Conservation (phyloP, 2,797 vertebrate species). For the Cuculus canorus region DNA sequence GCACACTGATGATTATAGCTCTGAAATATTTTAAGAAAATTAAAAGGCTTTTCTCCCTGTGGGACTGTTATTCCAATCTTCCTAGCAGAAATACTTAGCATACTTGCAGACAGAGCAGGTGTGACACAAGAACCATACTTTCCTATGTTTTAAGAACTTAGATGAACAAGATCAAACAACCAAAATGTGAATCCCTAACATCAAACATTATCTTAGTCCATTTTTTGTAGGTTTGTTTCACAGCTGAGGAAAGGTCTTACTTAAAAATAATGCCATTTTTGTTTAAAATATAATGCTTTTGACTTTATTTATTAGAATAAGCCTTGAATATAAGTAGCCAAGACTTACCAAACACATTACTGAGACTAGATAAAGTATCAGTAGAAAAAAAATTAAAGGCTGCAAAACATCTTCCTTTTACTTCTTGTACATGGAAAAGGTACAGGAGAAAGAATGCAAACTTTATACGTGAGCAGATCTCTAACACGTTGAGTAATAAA, state of each 20-base stretch:
- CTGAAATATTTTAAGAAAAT: background rate
- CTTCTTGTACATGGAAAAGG: background rate
- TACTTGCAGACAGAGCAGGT: background rate
- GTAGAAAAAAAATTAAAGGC: background rate
- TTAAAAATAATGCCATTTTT: background rate
- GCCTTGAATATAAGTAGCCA: background rate
- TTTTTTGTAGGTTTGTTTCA: background rate
- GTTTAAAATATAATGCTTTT: background rate
- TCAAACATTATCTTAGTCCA: background rate
- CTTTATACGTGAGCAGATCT: background rate
- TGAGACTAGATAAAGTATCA: background rate
- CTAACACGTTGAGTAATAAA: background rate
- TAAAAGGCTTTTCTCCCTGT: background rate
- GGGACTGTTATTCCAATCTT: background rate
- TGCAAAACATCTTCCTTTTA: background rate
- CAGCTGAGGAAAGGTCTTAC: background rate
- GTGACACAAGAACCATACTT: background rate
- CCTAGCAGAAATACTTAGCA: background rate
- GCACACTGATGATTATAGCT: accelerated
- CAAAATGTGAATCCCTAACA: background rate
- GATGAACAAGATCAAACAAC: background rate
- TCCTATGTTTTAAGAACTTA: background rate
- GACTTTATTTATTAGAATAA: background rate
- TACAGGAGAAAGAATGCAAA: background rate
- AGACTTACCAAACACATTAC: background rate